Evolutionary conservation across 2,888 invertebrate species (phyloP).

Genomic region (Smittia sp.): DNA sequence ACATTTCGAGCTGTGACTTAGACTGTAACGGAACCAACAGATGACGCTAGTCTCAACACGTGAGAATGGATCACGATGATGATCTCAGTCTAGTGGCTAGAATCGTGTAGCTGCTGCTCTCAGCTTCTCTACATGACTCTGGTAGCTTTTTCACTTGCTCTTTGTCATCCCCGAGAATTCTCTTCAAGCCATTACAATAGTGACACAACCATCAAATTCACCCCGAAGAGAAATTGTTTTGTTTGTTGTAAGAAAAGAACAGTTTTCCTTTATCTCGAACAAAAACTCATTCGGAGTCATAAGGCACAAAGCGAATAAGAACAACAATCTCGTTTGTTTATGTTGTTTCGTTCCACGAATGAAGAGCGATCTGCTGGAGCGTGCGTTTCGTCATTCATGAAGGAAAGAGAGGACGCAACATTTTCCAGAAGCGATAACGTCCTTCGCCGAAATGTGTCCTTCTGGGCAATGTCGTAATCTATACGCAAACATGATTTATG

Average conservation of each 20-base stretch:
- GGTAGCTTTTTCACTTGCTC: not conserved
- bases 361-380: not conserved
- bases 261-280: not conserved
- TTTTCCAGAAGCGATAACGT: not conserved
- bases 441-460: not conserved
- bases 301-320: not conserved
- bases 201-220: not conserved
- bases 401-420: not conserved
- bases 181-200: not conserved
- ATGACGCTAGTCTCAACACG: no score
- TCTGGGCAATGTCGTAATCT: constrained; percentile 30
- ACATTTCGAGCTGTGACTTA: no score
- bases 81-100: no score
- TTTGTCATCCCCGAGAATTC: not conserved
- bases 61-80: no score
- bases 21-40: no score
- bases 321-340: constrained; percentile 24
- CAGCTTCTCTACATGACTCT: no score
- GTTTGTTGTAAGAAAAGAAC: not conserved
- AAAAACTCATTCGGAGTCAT: not conserved
- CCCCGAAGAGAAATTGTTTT: not conserved
- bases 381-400: constrained; percentile 7
- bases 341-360: not conserved
- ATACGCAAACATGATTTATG: constrained; percentile 35
- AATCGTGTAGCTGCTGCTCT: no score